A percentile compares a stretch with the other conserved stretches of the same genome.
Conservation (phyloP, 2,797 vertebrate species). For the Choloepus didactylus region DNA sequence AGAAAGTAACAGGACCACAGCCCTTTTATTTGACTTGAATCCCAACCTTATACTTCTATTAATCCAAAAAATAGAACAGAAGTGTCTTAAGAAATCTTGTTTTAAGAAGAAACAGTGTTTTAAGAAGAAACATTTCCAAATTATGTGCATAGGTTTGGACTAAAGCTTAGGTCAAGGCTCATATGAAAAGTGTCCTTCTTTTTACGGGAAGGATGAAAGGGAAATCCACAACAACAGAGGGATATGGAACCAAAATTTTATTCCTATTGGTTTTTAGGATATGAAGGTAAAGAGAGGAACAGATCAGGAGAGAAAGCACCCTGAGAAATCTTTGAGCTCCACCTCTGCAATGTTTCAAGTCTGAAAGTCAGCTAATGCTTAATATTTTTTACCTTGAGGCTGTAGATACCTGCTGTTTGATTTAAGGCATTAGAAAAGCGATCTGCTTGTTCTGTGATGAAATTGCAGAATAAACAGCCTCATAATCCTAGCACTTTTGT, state of each 20-base stretch:
- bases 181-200: conserved; percentile 15
- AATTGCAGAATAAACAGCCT: conserved; percentile 81
- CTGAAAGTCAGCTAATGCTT: conserved; percentile 79
- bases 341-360: conserved; percentile 76
- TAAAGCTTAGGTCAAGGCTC: conserved; percentile 9
- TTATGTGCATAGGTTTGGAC: background rate
- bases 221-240: conserved; percentile 18
- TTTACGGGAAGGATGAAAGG: background rate
- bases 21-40: background rate
- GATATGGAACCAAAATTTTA: conserved; percentile 49
- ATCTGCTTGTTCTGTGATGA: conserved; percentile 79
- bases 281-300: background rate
- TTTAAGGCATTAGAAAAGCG: conserved; percentile 84
- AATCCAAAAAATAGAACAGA: background rate
- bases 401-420: conserved; percentile 85
- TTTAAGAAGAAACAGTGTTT: background rate
- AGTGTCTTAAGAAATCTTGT: too few species aligned
- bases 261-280: background rate
- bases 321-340: conserved; percentile 69
- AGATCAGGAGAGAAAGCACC: background rate
- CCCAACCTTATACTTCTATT: conserved; percentile 11
- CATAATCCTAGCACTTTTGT: conserved; percentile 71
- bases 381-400: conserved; percentile 84
- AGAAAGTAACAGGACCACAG: background rate
- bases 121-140: conserved; percentile 39